These are phyloP conservation scores for Esox masquinongy DNA, from an alignment of 2,797 vertebrate species.

Conservation along the genomic window DNA sequence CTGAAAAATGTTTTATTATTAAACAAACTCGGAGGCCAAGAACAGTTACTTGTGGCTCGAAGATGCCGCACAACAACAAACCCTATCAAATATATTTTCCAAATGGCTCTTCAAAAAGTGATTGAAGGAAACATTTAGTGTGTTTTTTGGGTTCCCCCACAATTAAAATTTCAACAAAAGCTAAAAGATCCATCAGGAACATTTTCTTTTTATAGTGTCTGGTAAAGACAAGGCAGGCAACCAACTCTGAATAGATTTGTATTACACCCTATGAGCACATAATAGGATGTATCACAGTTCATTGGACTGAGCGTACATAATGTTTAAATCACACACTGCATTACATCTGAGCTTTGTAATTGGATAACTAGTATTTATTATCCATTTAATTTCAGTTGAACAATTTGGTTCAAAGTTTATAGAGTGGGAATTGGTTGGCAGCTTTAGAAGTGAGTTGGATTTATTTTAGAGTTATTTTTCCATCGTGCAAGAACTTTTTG, in stretches of 20 bases:
- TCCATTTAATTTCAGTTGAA: not conserved
- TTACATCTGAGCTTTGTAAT: conserved; percentile 1
- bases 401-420: not conserved
- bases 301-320: not conserved
- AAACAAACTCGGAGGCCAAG: too few species aligned
- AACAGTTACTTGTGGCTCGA: too few species aligned
- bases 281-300: not conserved
- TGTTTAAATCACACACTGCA: not conserved
- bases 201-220: not conserved
- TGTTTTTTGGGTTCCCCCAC: too few species aligned
- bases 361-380: conserved; percentile 1
- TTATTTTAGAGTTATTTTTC: too few species aligned
- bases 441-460: not conserved
- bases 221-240: not conserved
- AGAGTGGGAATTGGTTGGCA: not conserved
- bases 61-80: too few species aligned
- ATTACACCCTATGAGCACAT: not conserved
- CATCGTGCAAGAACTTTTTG: too few species aligned
- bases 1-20: too few species aligned
- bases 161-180: too few species aligned
- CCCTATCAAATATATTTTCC: too few species aligned
- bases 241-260: not conserved
- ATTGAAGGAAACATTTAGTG: too few species aligned
- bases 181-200: too few species aligned
- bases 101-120: too few species aligned